Base-by-base conservation (phyloP, 2,113 vertebrate genomes). In the Ondatra zibethicus region DNA sequence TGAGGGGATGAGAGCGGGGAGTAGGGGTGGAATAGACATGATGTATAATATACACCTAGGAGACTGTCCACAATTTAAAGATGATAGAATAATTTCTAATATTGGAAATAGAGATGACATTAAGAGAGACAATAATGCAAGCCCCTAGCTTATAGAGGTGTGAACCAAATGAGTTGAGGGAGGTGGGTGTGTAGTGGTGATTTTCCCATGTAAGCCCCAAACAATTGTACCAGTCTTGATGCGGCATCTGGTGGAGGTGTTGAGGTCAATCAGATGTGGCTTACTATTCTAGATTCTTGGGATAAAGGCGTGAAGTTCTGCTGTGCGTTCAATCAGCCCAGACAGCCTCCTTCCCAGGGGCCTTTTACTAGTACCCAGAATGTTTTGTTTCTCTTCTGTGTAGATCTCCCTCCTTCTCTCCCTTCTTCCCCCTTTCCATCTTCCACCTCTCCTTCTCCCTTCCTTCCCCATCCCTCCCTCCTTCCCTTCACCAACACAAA, bases 401-500 rank as follows among this genome's bases (percentile, higher is more conserved):
- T 85, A 29, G 52, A n/a, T n/a, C 27, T 17, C 1, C 39, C 27
- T 23, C 3, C 1, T 52, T 88, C 31, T 27, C 3, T 78, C 11
- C 36, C 14, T 19, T 7, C 36, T 42, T 87, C 16, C 0, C 7
- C 21, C 39, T 25, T 14, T 3, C 4, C 14, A 1, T 3, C 39
- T 10, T 23, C 11, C 19, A 52, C 77, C 36, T 33, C 31, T 50
- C 10, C 33, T 36, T 17, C 5, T 50, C 86, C 27, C 3, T 7
- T 2, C 4, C 5, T 50, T 82, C 29, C n/a, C 3, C n/a, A 0
- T 7, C 42, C 23, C 17, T 9, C 47, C 47, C 31, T 9, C 3
- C 47, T 50, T 61, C 85, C 42, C 70, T 45, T n/a, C 17, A 61
- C 65, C 39, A 85, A 52, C 14, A 29, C 29, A 55, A 88, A 90